These are phyloP conservation scores for Bufo bufo DNA, from an alignment of 2,113 vertebrate genomes.

Conservation along the genomic window DNA sequence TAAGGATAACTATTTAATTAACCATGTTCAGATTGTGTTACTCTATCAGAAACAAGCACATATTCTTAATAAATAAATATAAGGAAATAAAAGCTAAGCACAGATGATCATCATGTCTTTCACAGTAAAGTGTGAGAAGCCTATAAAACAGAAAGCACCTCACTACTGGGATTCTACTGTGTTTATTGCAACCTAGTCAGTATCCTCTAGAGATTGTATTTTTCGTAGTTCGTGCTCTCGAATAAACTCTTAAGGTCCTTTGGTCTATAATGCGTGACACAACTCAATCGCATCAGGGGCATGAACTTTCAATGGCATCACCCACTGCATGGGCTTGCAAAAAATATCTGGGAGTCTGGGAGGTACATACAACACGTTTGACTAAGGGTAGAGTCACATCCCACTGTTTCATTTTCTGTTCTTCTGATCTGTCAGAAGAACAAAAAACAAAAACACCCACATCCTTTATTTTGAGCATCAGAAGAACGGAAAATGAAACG, in stretches of 20 bases:
- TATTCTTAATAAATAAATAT: background rate
- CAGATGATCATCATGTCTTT: background rate
- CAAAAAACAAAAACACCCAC: too few species aligned
- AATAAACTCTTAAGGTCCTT: background rate
- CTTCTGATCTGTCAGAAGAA: too few species aligned
- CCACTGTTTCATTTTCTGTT: too few species aligned
- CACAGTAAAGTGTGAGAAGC: background rate
- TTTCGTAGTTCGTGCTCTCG: background rate
- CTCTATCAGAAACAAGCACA: background rate
- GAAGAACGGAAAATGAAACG: too few species aligned
- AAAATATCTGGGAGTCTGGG: too few species aligned
- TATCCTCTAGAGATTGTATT: background rate
- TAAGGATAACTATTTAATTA: background rate
- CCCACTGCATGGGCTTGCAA: background rate
- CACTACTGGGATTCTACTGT: background rate
- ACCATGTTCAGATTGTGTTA: background rate
- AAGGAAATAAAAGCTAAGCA: too few species aligned
- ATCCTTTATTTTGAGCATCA: too few species aligned
- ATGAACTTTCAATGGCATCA: background rate
- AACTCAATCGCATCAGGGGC: background rate
- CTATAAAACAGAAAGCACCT: background rate
- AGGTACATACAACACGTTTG: too few species aligned
- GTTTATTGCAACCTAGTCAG: background rate
- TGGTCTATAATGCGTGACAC: background rate
- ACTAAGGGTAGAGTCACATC: too few species aligned